Evolutionary conservation across 2,113 vertebrate species (phyloP), one percentile per base, ranked within the genome.

Genomic region (Myrmophylax atrothorax): DNA sequence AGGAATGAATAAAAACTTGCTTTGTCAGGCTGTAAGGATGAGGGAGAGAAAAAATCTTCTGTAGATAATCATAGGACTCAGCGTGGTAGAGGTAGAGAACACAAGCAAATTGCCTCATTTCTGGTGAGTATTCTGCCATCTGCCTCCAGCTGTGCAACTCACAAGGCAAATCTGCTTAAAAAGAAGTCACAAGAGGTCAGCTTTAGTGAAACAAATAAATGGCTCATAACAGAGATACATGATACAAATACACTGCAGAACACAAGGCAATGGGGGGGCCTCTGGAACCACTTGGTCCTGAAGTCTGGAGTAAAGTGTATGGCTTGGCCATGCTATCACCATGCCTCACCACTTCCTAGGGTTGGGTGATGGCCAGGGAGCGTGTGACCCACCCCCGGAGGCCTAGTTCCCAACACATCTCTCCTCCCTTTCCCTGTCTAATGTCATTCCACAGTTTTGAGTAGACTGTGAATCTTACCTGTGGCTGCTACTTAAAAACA

Each of bases 71-170:
- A 6, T 97, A 98, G 52, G 96, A 90, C 64, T 96, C 94, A 69
- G 55, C 69, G 26, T 96, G 77, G 80, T 97, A 97, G 64, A 98
- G 89, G 49, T 97, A 97, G 15, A 98, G 96, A 7, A 94, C 23
- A 79, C 97, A 97, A 10, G 73, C 96, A 80, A 98, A 98, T 3
- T 95, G 97, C 56, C 72, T 97, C 96, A 98, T 98, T 94, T 97
- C 97, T 55, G 73, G 46, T 1, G 97, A 97, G 90, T 98, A 97
- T 40, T 95, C 77, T 25, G 94, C 58, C 75, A 56, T 93, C 83
- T 95, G 91, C 52, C 67, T 97, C 97, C 97, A 97, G 85, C 94
- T 93, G 49, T 75, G 89, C 52, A 80, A 67, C 35, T 96, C 94
- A 14, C 87, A 95, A 44, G 94, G 97, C 87, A 98, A 97, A 96